Evolutionary conservation across 2,113 vertebrate species (phyloP).

Genomic region (Mungos mungo): DNA sequence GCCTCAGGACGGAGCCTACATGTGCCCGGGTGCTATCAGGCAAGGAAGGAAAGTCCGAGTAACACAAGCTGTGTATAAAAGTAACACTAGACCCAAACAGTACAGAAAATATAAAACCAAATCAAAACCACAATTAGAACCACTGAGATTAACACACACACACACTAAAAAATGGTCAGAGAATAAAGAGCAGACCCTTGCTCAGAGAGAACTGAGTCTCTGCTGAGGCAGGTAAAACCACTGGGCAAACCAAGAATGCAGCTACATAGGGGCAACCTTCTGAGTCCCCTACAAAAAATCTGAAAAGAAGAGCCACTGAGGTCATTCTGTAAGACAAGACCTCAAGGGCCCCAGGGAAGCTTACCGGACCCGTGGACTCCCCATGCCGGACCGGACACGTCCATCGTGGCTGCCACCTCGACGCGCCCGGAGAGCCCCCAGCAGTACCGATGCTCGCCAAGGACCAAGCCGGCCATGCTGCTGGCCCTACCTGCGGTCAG

Average conservation of each 20-base stretch:
- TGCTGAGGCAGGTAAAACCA: not conserved
- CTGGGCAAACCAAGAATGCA: not conserved
- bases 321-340: not conserved
- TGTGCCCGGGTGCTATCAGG: no score
- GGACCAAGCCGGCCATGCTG: not conserved
- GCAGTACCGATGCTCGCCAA: not conserved
- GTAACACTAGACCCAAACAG: not conserved
- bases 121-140: not conserved
- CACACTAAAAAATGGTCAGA: not conserved
- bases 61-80: not conserved
- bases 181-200: not conserved
- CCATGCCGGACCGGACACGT: accelerated
- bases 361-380: not conserved
- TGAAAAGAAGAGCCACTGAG: not conserved
- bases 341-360: not conserved
- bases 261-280: not conserved
- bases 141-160: not conserved
- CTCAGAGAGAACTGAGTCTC: not conserved
- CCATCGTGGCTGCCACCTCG: accelerated
- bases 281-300: not conserved
- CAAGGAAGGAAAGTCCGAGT: not conserved
- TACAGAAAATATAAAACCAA: not conserved
- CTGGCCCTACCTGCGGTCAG: not conserved
- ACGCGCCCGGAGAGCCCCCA: not conserved
- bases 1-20: not conserved